Evolutionary conservation across 2,888 invertebrate genomes (phyloP), one percentile per base, ranked within the genome.

Genomic region (Cloeon dipterum): DNA sequence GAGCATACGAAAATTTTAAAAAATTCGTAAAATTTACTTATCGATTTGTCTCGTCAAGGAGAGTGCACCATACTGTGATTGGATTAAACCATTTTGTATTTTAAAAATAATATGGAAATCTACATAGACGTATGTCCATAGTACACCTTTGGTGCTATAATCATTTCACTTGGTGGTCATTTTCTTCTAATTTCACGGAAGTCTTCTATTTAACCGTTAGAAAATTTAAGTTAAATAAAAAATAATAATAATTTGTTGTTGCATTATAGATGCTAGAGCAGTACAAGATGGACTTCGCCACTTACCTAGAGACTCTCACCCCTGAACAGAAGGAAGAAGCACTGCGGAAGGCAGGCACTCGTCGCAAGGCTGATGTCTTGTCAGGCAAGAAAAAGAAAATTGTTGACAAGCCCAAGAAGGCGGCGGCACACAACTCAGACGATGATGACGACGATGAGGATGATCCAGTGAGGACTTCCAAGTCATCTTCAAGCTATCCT

Each of bases 281-380:
- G 41, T 64, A 63, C 45, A 60, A 63, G 45, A 44, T 54, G 41
- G 58, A 62, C 41, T 63, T 56, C 46, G 57, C 58, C 3, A 49
- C 53, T 3, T 65, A 64, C 44, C 44, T 64, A 20, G 57, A 59
- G 35, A 54, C 56, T 4, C 47, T 65, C 14, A 55, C 63, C 1
- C 59, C 59, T 46, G 59, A 62, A 5, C 59, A 62, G 44, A 46
- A 58, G 25, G 50, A 57, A 37, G 51, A 52, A 42, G 62, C 62
- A 46, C 43, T 58, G 34, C 45, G 49, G 36, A 54, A 50, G 20
- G 53, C 47, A 36, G 40, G 46, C 23, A 52, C 40, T 5, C 45
- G 51, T 29, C 53, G 49, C 41, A 36, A 34, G 8, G 41, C 43
- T 34, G 35, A 26, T 21, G 34, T 23, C 21, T 35, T 35, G 20